Conservation (phyloP, 2,797 vertebrate genomes). For the Synaphobranchus kaupii region DNA sequence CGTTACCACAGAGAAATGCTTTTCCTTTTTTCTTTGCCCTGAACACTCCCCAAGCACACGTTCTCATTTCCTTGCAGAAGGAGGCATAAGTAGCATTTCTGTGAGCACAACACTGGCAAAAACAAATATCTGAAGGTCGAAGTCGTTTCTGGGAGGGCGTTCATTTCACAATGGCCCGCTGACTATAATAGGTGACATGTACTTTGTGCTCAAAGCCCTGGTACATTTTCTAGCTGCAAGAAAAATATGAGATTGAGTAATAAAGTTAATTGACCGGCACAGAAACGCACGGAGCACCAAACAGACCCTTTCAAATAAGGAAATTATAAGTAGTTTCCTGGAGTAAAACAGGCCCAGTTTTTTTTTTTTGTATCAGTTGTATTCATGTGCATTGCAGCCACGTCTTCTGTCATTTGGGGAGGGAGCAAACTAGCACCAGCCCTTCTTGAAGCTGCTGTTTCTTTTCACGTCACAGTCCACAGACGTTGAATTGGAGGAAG, state of each 20-base stretch:
- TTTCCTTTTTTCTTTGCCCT: neutral
- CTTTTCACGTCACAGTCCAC: neutral
- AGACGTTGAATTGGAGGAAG: neutral
- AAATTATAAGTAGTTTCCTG: neutral
- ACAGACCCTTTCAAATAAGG: neutral
- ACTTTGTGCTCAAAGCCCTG: neutral
- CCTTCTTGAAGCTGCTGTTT: neutral
- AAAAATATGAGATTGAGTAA: neutral
- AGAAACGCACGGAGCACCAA: neutral
- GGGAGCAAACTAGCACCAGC: neutral
- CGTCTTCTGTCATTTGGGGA: neutral
- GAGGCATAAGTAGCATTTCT: neutral
- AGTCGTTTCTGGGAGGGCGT: neutral
- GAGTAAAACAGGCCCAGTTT: neutral
- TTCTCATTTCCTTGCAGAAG: neutral
- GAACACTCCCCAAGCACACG: neutral
- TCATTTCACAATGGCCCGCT: constrained; percentile 1
- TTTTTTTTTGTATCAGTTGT: too few relatives aligned
- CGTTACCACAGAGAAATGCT: neutral
- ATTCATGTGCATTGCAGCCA: neutral
- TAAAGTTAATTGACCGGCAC: neutral
- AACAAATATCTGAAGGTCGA: neutral
- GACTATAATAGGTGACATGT: neutral
- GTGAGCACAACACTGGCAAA: neutral
- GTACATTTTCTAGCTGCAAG: neutral